Conservation (phyloP, 2,888 invertebrate genomes). For the Metellina segmentata region DNA sequence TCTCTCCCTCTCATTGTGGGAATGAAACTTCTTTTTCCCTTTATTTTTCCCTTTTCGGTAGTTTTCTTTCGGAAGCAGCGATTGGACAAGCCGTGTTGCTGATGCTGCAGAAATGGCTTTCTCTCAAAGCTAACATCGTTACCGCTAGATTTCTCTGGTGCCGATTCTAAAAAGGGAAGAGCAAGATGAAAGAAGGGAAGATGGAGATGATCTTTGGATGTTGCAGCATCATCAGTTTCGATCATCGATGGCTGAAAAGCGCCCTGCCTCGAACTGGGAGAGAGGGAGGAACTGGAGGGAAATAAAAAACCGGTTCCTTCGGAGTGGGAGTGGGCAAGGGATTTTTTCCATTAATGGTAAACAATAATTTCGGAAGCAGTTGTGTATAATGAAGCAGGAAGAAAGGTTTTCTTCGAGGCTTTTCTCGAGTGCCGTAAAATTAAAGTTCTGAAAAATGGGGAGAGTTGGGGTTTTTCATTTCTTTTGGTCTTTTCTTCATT, state of each 20-base stretch:
- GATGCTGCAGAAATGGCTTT: slow-evolving; percentile 59
- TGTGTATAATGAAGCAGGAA: slow-evolving; percentile 41
- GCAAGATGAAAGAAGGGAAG: slow-evolving; percentile 7
- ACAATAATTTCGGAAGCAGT: slow-evolving; percentile 53
- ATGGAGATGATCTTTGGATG: slow-evolving; percentile 62
- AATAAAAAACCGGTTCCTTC: slow-evolving; percentile 25
- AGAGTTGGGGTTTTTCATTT: neutral
- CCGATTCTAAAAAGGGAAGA: slow-evolving; percentile 30
- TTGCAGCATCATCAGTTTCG: slow-evolving; percentile 73
- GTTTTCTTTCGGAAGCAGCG: slow-evolving; percentile 42
- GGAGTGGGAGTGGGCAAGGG: neutral
- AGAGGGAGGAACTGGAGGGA: slow-evolving; percentile 1
- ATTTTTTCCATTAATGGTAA: slow-evolving; percentile 51
- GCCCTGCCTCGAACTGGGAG: slow-evolving; percentile 24
- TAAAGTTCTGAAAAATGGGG: slow-evolving; percentile 25
- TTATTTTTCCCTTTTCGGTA: neutral
- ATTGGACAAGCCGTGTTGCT: slow-evolving; percentile 46
- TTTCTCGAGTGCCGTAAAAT: slow-evolving; percentile 3
- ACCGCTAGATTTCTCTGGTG: slow-evolving; percentile 38
- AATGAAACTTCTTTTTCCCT: slow-evolving; percentile 2
- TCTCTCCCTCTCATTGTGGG: neutral
- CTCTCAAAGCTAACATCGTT: slow-evolving; percentile 57
- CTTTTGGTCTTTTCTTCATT: neutral
- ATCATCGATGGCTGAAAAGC: slow-evolving; percentile 54
- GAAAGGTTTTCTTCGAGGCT: neutral